A percentile compares a stretch with the other conserved stretches of the same genome.
phyloP scores from a whole-genome alignment of 1,140 invertebrate species.

The Trissolcus basalis region DNA sequence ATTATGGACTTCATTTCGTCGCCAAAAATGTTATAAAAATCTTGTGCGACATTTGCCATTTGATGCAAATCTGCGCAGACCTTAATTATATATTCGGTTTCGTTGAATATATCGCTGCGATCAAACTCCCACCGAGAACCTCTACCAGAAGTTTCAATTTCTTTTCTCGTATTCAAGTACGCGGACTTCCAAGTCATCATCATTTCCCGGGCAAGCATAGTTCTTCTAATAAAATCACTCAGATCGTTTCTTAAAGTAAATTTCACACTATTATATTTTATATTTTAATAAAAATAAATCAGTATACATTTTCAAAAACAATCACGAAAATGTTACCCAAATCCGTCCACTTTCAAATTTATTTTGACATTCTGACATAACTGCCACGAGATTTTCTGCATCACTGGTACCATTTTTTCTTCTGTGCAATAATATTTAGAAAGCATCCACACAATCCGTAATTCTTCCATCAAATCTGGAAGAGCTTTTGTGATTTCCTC shows the following conservation, averaged over 20 bases:
- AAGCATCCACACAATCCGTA: constrained; percentile 89
- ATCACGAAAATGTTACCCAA: constrained; percentile 67
- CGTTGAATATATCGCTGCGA: constrained; percentile 84
- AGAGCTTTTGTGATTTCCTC: constrained; percentile 83
- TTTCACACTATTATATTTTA: no score
- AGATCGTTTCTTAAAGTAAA: constrained; percentile 76
- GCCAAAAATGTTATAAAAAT: constrained; percentile 93
- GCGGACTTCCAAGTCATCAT: constrained; percentile 85
- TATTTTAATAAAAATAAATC: no score
- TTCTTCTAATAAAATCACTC: constrained; percentile 75
- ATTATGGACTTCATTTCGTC: constrained; percentile 90
- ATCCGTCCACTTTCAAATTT: constrained; percentile 85
- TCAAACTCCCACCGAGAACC: constrained; percentile 94
- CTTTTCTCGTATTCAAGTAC: constrained; percentile 84
- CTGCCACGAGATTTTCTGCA: constrained; percentile 88
- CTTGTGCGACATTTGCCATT: constrained; percentile 84
- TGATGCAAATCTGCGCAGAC: constrained; percentile 87
- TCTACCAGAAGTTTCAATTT: constrained; percentile 88
- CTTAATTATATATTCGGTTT: constrained; percentile 87
- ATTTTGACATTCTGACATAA: constrained; percentile 84
- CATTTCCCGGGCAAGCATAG: constrained; percentile 80
- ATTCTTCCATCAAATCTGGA: constrained; percentile 85
- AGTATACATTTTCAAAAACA: no score
- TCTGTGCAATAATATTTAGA: constrained; percentile 85
- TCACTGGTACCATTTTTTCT: constrained; percentile 84